phyloP scores from a whole-genome alignment of 2,888 invertebrate genomes.

The Ochlodes sylvanus region DNA sequence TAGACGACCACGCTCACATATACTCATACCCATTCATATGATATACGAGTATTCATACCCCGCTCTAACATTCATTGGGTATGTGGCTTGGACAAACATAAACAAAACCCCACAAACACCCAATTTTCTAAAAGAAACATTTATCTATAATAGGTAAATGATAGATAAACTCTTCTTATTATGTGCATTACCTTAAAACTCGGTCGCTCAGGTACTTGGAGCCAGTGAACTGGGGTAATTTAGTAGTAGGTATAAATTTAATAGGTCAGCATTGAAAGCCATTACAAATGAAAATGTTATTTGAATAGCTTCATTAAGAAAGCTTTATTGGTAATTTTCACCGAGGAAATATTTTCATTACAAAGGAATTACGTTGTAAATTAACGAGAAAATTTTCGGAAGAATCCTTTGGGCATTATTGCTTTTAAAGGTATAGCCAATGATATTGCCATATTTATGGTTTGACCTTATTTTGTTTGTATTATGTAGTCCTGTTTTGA shows the following conservation, averaged over 20 bases:
- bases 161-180: no score
- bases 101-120: no score
- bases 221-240: neutral
- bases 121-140: no score
- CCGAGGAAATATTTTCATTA: constrained; percentile 33
- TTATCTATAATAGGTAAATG: no score
- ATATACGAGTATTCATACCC: no score
- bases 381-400: constrained; percentile 35
- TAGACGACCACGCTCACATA: no score
- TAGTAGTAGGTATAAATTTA: constrained; percentile 14
- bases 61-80: no score
- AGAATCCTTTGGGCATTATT: constrained; percentile 19
- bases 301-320: constrained; percentile 31
- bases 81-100: no score
- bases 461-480: constrained; percentile 13
- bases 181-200: neutral
- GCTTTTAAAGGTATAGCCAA: constrained; percentile 13
- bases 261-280: constrained; percentile 16
- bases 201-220: constrained; percentile 2
- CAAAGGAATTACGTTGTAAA: constrained; percentile 35
- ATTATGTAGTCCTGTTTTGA: neutral
- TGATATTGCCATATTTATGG: constrained; percentile 23
- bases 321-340: constrained; percentile 32
- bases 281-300: constrained; percentile 21
- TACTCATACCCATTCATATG: no score